Evolutionary conservation across 2,113 vertebrate species (phyloP).

Genomic region (Barbus barbus): DNA sequence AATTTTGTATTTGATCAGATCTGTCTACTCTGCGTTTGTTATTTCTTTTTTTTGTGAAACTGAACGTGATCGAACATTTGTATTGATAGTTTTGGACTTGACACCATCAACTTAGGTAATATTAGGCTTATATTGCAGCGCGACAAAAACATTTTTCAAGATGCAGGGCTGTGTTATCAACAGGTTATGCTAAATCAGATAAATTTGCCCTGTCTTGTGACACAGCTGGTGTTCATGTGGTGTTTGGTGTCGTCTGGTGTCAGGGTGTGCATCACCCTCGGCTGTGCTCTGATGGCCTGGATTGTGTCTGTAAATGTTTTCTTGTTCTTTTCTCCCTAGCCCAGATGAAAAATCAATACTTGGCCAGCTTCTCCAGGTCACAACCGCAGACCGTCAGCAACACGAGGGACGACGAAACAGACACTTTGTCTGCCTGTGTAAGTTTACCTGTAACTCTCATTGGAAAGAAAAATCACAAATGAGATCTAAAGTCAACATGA

Average conservation of each 20-base stretch:
- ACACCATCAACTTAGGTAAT: too few species aligned
- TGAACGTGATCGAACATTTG: too few species aligned
- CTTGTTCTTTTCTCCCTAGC: background rate
- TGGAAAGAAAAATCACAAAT: background rate
- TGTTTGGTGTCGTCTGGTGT: background rate
- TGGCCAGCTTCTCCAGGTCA: background rate
- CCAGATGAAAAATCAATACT: background rate
- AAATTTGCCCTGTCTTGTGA: background rate
- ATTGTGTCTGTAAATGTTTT: constrained; percentile 11
- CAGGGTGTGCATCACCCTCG: background rate
- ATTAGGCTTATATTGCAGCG: too few species aligned
- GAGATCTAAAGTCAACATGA: too few species aligned
- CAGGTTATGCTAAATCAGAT: background rate
- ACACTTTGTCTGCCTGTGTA: background rate
- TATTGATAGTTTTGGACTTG: too few species aligned
- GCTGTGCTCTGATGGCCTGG: background rate
- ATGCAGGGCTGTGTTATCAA: background rate
- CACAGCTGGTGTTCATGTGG: background rate
- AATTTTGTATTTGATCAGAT: too few species aligned
- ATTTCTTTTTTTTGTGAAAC: too few species aligned
- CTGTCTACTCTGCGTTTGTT: too few species aligned
- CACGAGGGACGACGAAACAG: background rate
- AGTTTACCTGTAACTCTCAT: background rate
- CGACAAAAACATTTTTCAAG: too few species aligned
- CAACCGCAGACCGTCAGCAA: background rate